These are phyloP conservation scores for Chrysocyon brachyurus DNA, from an alignment of 2,797 vertebrate species.

Conservation along the genomic window DNA sequence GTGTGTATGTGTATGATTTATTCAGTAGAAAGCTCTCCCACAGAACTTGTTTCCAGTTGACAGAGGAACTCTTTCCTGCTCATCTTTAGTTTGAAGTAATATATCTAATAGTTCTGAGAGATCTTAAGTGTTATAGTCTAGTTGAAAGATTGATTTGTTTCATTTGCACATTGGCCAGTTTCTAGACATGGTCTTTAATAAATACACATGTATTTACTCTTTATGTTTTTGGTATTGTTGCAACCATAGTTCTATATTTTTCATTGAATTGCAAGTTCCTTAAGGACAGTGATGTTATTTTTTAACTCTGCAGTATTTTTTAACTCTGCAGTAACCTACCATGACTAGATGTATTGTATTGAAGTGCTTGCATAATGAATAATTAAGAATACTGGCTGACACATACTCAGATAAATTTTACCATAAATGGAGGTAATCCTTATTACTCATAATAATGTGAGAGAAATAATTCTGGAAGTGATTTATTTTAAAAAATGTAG, in stretches of 20 bases:
- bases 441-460: not conserved
- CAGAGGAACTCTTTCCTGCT: not conserved
- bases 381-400: not conserved
- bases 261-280: not conserved
- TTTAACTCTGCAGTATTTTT: not conserved
- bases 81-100: not conserved
- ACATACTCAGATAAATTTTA: not conserved
- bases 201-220: not conserved
- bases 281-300: not conserved
- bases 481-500: not conserved
- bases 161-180: not conserved
- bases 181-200: not conserved
- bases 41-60: not conserved
- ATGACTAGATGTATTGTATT: not conserved
- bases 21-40: not conserved
- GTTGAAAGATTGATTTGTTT: slow-evolving; percentile 15
- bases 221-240: not conserved
- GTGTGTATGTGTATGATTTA: not conserved
- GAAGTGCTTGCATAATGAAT: not conserved
- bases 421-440: not conserved
- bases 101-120: not conserved
- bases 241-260: not conserved
- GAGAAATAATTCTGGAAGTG: not conserved
- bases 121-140: not conserved
- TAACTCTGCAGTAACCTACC: not conserved